Base-by-base conservation (phyloP, 2,888 invertebrate genomes). In the Epinotia demarniana region DNA sequence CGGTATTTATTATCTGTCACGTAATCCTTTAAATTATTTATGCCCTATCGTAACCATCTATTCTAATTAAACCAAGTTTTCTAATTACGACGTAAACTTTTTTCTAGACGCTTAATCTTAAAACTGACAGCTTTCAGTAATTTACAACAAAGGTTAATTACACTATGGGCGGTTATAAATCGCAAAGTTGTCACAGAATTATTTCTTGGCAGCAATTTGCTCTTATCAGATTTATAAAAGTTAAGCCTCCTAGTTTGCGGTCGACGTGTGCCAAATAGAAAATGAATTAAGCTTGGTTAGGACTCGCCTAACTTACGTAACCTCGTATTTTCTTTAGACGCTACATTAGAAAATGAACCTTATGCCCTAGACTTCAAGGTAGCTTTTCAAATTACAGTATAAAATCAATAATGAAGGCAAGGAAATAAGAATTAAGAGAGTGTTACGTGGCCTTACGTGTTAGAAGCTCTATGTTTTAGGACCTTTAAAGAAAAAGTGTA, bases 191-290 rank as follows among this genome's bases (percentile, higher is more conserved):
- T 80, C 78, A 78, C 80, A 80, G 79, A 83, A 85, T 84, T 82
- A 83, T 83, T 80, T 82, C 82, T 83, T 86, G 85, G 86, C 86
- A 86, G 79, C 82, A 73, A 67, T 57, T 71, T 71, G 18, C 43
- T 43, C 53, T 63, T 74, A 74, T 74, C 74, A 53, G 74, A 74
- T 74, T 73, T 49, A 63, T 70, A 73, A 74, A 74, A 62, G 61
- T 68, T 62, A n/a, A 49, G 58, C 58, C 46, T n/a, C 43, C 66
- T 72, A 75, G 75, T 75, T 80, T 74, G 81, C 78, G 79, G 79
- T 19, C 66, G 74, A 80, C 84, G 84, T 84, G 82, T 78, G 80
- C 83, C 82, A 83, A 85, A 85, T 84, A 81, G 81, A 67, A 75
- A 78, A 78, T 77, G 43, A 64, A 76, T 80, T 76, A 73, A 70